Conservation (phyloP, 1,140 invertebrate genomes). For the Mycetomoellerius zeteki region DNA sequence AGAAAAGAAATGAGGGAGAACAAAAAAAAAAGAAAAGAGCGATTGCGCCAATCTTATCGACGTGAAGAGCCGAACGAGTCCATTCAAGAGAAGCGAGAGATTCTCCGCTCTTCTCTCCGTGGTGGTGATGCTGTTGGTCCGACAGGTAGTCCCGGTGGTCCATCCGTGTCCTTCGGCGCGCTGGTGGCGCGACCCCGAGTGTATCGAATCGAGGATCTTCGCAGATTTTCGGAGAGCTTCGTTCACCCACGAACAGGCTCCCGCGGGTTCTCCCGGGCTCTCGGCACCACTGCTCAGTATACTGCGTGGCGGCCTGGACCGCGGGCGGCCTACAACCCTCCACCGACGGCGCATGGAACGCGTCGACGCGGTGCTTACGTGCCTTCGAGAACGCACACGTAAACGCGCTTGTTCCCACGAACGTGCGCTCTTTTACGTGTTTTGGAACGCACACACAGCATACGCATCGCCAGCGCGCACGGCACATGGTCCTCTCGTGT, state of each 20-base stretch:
- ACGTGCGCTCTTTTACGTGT: constrained; percentile 16
- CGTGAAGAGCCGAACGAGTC: constrained; percentile 16
- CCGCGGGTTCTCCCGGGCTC: constrained; percentile 76
- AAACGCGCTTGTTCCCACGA: constrained; percentile 10
- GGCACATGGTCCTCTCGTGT: constrained; percentile 48
- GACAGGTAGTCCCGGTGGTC: constrained; percentile 58
- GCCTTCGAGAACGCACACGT: constrained; percentile 58
- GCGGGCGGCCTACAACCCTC: constrained; percentile 67
- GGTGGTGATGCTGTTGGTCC: constrained; percentile 34
- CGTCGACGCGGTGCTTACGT: constrained; percentile 67
- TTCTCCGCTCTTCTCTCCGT: background rate
- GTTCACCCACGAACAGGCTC: constrained; percentile 72
- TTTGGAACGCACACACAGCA: constrained; percentile 57
- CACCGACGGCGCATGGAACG: constrained; percentile 50
- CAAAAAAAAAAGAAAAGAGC: background rate
- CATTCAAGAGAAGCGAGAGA: constrained; percentile 24
- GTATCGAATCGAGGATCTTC: constrained; percentile 84
- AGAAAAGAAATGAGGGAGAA: background rate
- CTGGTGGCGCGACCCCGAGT: constrained; percentile 73
- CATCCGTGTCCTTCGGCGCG: constrained; percentile 66
- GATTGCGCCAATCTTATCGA: constrained; percentile 11
- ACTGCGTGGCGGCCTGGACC: constrained; percentile 76
- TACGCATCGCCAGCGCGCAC: constrained; percentile 15
- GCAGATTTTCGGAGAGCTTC: constrained; percentile 82
- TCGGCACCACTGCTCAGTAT: constrained; percentile 70